Conservation (phyloP, 2,113 vertebrate genomes). For the Oreochromis spilurus region DNA sequence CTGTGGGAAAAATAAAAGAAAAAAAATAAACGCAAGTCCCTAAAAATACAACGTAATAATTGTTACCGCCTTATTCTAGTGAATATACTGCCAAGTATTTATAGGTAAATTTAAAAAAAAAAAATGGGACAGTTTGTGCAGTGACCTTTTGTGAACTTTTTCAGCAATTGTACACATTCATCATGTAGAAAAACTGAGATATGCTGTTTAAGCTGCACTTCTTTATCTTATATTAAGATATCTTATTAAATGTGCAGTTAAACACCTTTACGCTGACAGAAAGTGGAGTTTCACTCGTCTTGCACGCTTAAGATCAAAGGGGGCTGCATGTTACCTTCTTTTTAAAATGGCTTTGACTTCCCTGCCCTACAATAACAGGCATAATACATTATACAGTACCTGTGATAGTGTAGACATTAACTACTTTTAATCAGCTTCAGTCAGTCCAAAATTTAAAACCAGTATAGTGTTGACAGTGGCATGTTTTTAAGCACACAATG, state of each 20-base stretch:
- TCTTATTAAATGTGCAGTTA: neutral
- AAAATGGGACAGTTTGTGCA: neutral
- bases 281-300: neutral
- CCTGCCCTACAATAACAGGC: neutral
- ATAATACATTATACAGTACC: neutral
- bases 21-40: neutral
- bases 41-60: neutral
- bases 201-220: neutral
- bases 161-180: neutral
- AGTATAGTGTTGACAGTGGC: neutral
- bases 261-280: neutral
- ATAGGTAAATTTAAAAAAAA: neutral
- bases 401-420: neutral
- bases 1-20: fast-evolving
- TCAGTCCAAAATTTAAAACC: neutral
- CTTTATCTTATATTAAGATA: neutral
- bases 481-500: neutral
- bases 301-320: neutral
- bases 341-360: neutral
- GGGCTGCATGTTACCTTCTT: neutral
- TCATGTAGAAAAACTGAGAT: neutral
- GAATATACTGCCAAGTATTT: neutral
- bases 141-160: neutral
- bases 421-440: neutral
- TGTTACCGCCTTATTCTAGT: fast-evolving